Base-by-base conservation (phyloP, 2,113 vertebrate genomes). In the Xiphophorus couchianus region DNA sequence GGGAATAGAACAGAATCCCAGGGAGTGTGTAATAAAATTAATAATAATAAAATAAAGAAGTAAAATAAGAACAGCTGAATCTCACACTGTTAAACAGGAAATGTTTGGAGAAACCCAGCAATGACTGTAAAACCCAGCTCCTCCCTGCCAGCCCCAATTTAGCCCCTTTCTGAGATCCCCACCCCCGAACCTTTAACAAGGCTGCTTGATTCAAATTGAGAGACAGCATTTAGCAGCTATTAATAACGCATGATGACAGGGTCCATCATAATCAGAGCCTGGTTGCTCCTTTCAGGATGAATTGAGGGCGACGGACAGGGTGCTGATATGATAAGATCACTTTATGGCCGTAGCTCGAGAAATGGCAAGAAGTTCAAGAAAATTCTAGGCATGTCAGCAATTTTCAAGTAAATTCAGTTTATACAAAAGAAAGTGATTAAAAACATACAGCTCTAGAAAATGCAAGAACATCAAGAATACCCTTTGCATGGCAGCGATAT, bases 161-260 rank as follows among this genome's bases (percentile, higher is more conserved):
- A 13, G 25, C 35, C 63, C 63, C 17, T 25, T 39, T n/a, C 22
- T 35, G 9, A 13, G 25, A n/a, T 19, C 19, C 37, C 25, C 33
- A 19, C 19, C 79, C 54, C 37, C 39, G 42, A 44, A 54, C 2
- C 28, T 42, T 17, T 4, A 63, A 70, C 65, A 67, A 67, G 7
- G 29, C 14, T 7, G 28, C n/a, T 14, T 75, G 65, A 77, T 85
- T 80, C 30, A 44, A 85, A 76, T 74, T 71, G 69, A 82, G 76
- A 76, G 73, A 66, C 25, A 74, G 68, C 77, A 74, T 0, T 77
- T 77, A 80, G 83, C 78, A 62, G 72, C 85, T 93, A 89, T 93
- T 90, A 91, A 91, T 92, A 91, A 60, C 78, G 61, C 37, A 78
- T 83, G 92, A 70, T 71, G 89, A 92, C 89, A 92, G 85, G 80